Evolutionary conservation across 2,113 vertebrate genomes (phyloP), one percentile per base, ranked within the genome.

Genomic region (Ramphastos sulfuratus): DNA sequence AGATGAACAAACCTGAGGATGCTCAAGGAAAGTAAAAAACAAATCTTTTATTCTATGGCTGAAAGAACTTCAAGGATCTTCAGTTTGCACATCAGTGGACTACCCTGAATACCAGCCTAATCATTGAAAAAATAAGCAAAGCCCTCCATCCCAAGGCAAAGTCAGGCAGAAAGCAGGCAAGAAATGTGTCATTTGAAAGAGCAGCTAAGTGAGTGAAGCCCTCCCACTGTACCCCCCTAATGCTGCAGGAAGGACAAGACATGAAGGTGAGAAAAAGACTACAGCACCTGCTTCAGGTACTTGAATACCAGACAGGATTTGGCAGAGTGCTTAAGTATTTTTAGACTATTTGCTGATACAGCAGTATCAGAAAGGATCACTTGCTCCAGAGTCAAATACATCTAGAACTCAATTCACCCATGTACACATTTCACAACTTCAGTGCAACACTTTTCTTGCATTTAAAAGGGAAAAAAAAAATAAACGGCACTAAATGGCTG

Each of bases 141-240:
- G 70, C 20, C 5, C 13, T 86, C 39, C 55, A 28, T 50, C 33
- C 50, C 69, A 81, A 83, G 73, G 59, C 30, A 82, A 63, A 9
- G 31, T 63, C 56, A 54, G n/a, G 39, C 60, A 76, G n/a, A 85
- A 90, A 85, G 35, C 21, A 83, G 27, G 52, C 18, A 76, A 23
- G 15, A 31, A 83, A 27, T 13, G 30, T 27, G 18, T 59, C 42
- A 59, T 17, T 35, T 71, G 21, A 82, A 85, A 28, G 42, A 80
- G 65, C 79, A 87, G 60, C 17, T 33, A 73, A 82, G 21, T 15
- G n/a, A 85, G 64, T 73, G 6, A 8, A 21, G 6, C 4, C 17
- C 75, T 66, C 33, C n/a, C 64, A 67, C 0, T 0, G 17, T 31
- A 74, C 9, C 0, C 0, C 37, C 19, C 24, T 84, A 74, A 86